A percentile compares a stretch with the other conserved stretches of the same genome.
These are phyloP conservation scores for Pluvianellus socialis DNA, from an alignment of 2,113 vertebrate species.

Conservation along the genomic window DNA sequence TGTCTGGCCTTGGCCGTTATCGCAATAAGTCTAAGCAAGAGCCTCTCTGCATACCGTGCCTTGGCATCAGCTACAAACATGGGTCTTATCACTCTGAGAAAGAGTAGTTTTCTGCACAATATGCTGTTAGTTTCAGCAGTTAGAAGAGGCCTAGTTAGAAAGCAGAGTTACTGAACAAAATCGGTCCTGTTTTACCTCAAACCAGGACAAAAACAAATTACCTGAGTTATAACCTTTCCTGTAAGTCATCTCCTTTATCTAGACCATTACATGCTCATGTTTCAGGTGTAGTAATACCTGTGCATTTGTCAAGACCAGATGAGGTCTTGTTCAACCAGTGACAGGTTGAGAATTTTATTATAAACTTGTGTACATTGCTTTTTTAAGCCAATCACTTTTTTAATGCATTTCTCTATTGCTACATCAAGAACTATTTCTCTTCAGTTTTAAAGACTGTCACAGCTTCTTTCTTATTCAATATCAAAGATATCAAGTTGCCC, in stretches of 20 bases:
- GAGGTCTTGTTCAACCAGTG: background rate
- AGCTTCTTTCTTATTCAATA: background rate
- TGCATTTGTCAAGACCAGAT: background rate
- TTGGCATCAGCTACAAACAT: no score
- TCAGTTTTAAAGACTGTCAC: background rate
- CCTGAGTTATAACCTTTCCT: background rate
- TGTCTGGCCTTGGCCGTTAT: no score
- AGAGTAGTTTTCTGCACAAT: no score
- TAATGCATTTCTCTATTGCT: background rate
- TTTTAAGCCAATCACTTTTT: background rate
- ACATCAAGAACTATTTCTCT: background rate
- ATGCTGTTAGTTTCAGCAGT: no score
- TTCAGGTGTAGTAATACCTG: background rate
- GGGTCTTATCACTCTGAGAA: no score
- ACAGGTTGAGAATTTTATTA: background rate
- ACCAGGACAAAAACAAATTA: no score
- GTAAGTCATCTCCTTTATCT: background rate
- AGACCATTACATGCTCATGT: background rate
- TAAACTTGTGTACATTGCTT: background rate
- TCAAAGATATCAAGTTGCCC: background rate
- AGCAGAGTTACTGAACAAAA: no score
- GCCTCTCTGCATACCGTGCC: no score
- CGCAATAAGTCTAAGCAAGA: no score
- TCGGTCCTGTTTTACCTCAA: no score
- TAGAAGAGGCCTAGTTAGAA: no score